Evolutionary conservation across 2,888 invertebrate species (phyloP).

Genomic region (Scaeva pyrastri): DNA sequence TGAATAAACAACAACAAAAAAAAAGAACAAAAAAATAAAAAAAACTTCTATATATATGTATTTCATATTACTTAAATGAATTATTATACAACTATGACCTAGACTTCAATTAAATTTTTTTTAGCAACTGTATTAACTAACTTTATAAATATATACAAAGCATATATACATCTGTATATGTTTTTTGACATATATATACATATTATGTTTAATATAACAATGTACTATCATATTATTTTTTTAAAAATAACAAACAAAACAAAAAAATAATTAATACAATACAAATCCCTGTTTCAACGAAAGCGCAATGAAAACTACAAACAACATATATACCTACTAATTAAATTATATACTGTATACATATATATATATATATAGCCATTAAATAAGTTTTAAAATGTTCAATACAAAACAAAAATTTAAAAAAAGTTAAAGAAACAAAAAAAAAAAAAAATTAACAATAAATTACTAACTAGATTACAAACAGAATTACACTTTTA

Average conservation of each 20-base stretch:
- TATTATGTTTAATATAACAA: conserved; percentile 66
- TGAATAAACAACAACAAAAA: conserved; percentile 45
- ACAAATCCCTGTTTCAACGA: conserved; percentile 76
- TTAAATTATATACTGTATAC: conserved; percentile 61
- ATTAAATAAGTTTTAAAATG: conserved; percentile 65
- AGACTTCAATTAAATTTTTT: conserved; percentile 69
- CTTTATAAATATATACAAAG: conserved; percentile 71
- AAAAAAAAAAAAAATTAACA: conserved; percentile 38
- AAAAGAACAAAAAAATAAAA: conserved; percentile 25
- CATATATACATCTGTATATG: conserved; percentile 74
- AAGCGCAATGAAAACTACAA: conserved; percentile 76
- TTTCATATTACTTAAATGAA: conserved; percentile 60
- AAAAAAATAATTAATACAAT: conserved; percentile 61
- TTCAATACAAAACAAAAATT: conserved; percentile 23
- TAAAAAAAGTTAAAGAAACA: conserved; percentile 26
- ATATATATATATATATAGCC: conserved; percentile 65
- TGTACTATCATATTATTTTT: conserved; percentile 68
- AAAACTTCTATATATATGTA: conserved; percentile 48
- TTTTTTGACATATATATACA: conserved; percentile 76
- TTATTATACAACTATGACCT: conserved; percentile 70
- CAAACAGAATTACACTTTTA: conserved; percentile 42
- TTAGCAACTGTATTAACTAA: conserved; percentile 60
- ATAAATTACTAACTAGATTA: conserved; percentile 61
- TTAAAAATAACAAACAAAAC: conserved; percentile 24
- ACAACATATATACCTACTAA: conserved; percentile 75